A percentile compares a stretch with the other conserved stretches of the same genome.
Conservation (phyloP, 2,113 vertebrate species). For the Haliaeetus leucogaster region DNA sequence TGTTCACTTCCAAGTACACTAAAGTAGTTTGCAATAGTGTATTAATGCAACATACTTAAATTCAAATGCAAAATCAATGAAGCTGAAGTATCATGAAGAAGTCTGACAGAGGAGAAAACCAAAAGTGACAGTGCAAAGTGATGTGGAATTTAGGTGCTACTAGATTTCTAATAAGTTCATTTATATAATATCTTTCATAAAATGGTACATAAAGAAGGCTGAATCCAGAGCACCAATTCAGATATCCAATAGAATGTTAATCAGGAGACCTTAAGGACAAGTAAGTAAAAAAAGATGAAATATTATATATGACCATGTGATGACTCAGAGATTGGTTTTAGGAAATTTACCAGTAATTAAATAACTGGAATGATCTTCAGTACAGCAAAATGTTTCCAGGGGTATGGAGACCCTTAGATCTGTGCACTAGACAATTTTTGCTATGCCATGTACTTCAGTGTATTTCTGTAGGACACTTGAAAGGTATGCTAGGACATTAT, state of each 20-base stretch:
- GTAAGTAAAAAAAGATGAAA: background rate
- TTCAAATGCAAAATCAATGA: background rate
- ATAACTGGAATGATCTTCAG: background rate
- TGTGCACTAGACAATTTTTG: background rate
- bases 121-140: background rate
- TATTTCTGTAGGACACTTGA: background rate
- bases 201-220: background rate
- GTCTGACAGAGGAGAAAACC: background rate
- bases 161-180: background rate
- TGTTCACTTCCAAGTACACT: background rate
- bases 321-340: background rate
- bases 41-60: background rate
- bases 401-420: background rate
- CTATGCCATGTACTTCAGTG: background rate
- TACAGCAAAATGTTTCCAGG: background rate
- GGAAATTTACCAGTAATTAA: background rate
- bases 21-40: background rate
- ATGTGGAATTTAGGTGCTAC: background rate
- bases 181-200: background rate
- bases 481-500: background rate
- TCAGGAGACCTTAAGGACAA: background rate
- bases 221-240: background rate
- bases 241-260: background rate
- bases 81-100: background rate
- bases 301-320: background rate